These are phyloP conservation scores for Drosophila subquinaria DNA, from an alignment of 2,888 invertebrate species.

Conservation along the genomic window DNA sequence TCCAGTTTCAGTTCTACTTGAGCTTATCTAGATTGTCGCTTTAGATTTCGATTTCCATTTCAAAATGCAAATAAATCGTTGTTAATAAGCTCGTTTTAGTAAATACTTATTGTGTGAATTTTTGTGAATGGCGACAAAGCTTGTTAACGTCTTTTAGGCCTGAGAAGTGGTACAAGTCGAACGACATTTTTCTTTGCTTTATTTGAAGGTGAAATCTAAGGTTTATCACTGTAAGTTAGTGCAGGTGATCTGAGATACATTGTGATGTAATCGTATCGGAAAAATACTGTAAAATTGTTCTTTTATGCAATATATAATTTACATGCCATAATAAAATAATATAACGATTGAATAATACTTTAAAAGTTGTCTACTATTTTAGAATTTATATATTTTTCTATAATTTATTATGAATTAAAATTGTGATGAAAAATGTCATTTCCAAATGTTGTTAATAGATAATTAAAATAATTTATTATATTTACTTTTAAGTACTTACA, in stretches of 20 bases:
- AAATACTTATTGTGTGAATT: conserved; percentile 61
- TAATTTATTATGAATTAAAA: too few relatives aligned
- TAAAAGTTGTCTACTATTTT: too few relatives aligned
- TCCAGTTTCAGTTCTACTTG: conserved; percentile 37
- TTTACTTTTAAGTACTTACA: too few relatives aligned
- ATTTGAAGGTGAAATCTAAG: conserved; percentile 51
- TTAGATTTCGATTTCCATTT: conserved; percentile 70
- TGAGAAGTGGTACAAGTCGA: conserved; percentile 56
- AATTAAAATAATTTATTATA: too few relatives aligned
- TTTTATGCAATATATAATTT: background rate
- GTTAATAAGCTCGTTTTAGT: conserved; percentile 65
- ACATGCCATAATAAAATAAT: too few relatives aligned
- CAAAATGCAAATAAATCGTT: conserved; percentile 66
- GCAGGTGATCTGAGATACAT: background rate
- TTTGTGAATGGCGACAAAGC: conserved; percentile 38
- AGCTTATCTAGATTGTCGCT: conserved; percentile 70
- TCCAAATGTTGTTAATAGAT: too few relatives aligned
- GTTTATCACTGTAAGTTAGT: conserved; percentile 19
- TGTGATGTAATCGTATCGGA: background rate
- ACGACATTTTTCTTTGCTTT: conserved; percentile 36
- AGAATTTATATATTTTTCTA: too few relatives aligned
- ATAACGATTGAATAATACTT: too few relatives aligned
- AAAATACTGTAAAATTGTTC: too few relatives aligned
- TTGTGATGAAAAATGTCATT: too few relatives aligned
- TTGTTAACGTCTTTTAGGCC: conserved; percentile 26